Evolutionary conservation across 2,888 invertebrate species (phyloP), one percentile per base, ranked within the genome.

Genomic region (Laspeyria flexula): DNA sequence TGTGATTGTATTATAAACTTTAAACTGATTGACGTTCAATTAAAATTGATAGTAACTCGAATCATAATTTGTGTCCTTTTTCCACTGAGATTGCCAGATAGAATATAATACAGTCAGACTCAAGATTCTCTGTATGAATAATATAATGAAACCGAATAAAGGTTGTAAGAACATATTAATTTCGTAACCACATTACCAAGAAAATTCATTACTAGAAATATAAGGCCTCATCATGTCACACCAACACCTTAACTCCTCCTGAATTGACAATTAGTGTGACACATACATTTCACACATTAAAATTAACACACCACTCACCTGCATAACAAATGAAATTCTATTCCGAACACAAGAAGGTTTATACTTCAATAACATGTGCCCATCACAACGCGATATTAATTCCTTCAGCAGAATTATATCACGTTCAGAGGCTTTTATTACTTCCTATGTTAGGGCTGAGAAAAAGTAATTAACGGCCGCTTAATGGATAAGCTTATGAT

Each of bases 391-490:
- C 30, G 46, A 50, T 56, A 69, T 58, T 66, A 66, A 60, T 56
- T 52, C 40, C 52, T 60, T 55, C 35, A 39, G 52, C 10, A 38
- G 49, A 45, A 63, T 60, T 56, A 55, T 45, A 55, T 60, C 64
- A 55, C 55, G 48, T 56, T 53, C 55, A 45, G 53, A 35, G 16
- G 38, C 7, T 43, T 25, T 60, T 56, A 64, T 61, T 64, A 46
- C 71, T 60, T 60, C 57, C 58, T 51, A 30, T 34, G 48, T 37
- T 10, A 30, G n/a, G n/a, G n/a, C 25, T 23, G 50, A 64, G 64
- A 58, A 64, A 53, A 67, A 68, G 55, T 67, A 70, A 71, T 71
- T 61, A 64, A 50, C 30, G 12, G 33, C 48, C 16, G 46, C 29
- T 64, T 64, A 52, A 58, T 61, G 51, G 56, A 9, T 34, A 6